phyloP scores from a whole-genome alignment of 1,140 invertebrate species.

The Papilio machaon region DNA sequence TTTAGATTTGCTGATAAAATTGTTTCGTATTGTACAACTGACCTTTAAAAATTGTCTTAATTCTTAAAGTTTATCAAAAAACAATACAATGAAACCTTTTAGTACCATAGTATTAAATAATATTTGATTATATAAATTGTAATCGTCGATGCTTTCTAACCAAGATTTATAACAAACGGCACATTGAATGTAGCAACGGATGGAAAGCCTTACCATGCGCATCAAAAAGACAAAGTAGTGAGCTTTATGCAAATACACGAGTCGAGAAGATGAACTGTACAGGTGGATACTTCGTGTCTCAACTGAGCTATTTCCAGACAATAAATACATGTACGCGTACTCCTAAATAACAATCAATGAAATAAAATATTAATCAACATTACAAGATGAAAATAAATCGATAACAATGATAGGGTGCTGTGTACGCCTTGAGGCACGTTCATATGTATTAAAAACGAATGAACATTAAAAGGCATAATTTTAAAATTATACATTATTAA shows the following conservation, averaged over 20 bases:
- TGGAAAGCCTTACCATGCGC: not conserved
- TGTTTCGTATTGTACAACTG: too few species aligned
- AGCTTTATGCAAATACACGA: conserved; percentile 11
- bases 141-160: not conserved
- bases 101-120: not conserved
- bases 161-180: not conserved
- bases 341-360: not conserved
- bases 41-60: too few species aligned
- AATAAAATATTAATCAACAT: conserved; percentile 14
- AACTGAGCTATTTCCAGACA: not conserved
- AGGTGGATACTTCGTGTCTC: conserved; percentile 8
- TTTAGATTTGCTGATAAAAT: not conserved
- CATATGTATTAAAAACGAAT: not conserved
- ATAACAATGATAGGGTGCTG: conserved; percentile 13
- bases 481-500: conserved; percentile 6
- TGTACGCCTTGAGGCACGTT: not conserved
- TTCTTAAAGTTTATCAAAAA: too few species aligned
- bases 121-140: not conserved
- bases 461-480: conserved; percentile 8
- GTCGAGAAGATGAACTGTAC: conserved; percentile 1
- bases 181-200: not conserved
- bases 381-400: conserved; percentile 11
- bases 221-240: conserved; percentile 24
- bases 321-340: not conserved
- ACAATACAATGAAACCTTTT: too few species aligned